These are phyloP conservation scores for Cynaeus angustus DNA, from an alignment of 2,888 invertebrate species.

Conservation along the genomic window DNA sequence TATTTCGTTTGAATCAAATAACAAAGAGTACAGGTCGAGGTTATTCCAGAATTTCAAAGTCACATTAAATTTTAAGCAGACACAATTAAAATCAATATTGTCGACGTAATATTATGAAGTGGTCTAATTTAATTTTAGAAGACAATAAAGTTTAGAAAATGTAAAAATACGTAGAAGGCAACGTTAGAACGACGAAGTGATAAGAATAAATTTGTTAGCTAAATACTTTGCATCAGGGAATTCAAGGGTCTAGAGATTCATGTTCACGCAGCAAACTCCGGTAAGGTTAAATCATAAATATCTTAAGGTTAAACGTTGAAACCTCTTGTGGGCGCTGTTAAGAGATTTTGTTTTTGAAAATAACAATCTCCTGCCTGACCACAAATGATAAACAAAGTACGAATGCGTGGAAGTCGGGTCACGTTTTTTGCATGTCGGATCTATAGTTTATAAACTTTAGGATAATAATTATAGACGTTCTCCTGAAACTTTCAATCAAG, in stretches of 20 bases:
- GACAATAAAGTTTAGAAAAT: conserved; percentile 7
- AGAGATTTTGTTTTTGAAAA: conserved; percentile 1
- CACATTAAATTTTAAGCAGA: conserved; percentile 14
- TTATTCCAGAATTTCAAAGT: conserved; percentile 10
- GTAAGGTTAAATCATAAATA: conserved; percentile 33
- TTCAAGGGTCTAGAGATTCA: conserved; percentile 24
- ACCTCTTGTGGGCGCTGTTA: not conserved
- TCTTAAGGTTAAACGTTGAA: conserved; percentile 11
- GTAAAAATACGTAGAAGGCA: not conserved
- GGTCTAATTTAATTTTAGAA: conserved; percentile 12
- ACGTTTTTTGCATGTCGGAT: too few species aligned
- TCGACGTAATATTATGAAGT: not conserved
- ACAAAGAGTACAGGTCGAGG: conserved; percentile 1
- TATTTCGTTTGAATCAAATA: not conserved
- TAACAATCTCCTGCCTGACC: too few species aligned
- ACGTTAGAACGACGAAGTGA: conserved; percentile 4
- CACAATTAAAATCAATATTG: conserved; percentile 17
- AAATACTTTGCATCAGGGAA: conserved; percentile 18
- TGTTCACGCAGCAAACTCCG: conserved; percentile 7
- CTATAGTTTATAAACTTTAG: too few species aligned
- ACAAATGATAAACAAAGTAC: too few species aligned
- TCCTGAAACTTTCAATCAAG: conserved; percentile 21
- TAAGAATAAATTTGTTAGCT: conserved; percentile 23
- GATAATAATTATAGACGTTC: not conserved
- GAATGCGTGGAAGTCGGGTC: too few species aligned